Base-by-base conservation (phyloP, 2,797 vertebrate genomes). In the Sebastes matsubarae region DNA sequence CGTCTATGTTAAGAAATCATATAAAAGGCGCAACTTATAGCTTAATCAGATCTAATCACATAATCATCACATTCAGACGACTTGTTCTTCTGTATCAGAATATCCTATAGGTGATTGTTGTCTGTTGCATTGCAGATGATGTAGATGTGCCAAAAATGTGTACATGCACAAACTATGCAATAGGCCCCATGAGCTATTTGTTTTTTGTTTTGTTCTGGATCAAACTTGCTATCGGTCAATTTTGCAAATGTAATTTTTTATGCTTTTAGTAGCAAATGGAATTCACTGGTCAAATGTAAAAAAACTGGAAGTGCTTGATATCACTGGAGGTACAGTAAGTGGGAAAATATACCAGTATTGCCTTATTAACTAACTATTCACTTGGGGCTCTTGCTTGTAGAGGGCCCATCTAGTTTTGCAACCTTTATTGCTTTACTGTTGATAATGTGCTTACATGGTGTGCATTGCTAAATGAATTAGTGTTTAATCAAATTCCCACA, bases 401-500 rank as follows among this genome's bases (percentile, higher is more conserved):
- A 38, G 10, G 13, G 7, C 8, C 9, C 7, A 70, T 38, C 2
- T 29, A 25, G 11, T 68, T 70, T 66, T 59, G 11, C 25, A 70
- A 57, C 36, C 20, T 25, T 8, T 59, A 42, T 38, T 67, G n/a
- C 59, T 63, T 67, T 42, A 42, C 16, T 73, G 36, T 46, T 79
- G 12, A 75, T 55, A 25, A 29, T 72, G 18, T 75, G 36, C 58
- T 65, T 68, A 59, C 30, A 16, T 22, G 24, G 67, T 66, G 42
- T 24, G 57, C 66, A 22, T 69, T 61, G 38, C 20, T 68, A 72
- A 78, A 79, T 60, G 0, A 79, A 73, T 83, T 27, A 36, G 18
- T 69, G 42, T 78, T 78, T 67, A 64, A 79, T 83, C 52, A 71
- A 70, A 79, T 81, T 63, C 27, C 22, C 24, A 24, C 34, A 46